phyloP scores from a whole-genome alignment of 2,888 invertebrate species.

The Drosophila flavopinicola region DNA sequence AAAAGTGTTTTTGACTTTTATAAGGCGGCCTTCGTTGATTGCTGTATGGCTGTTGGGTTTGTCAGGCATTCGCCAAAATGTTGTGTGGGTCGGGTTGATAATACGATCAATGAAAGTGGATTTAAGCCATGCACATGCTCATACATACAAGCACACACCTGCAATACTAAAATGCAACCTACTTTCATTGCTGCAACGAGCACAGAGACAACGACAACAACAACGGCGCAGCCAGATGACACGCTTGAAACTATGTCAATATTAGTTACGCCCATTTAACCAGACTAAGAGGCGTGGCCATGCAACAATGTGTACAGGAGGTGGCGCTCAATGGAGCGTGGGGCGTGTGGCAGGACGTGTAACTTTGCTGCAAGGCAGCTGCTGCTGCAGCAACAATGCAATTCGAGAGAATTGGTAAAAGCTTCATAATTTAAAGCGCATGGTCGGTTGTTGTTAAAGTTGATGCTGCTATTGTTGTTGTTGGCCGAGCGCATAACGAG shows the following conservation, averaged over 20 bases:
- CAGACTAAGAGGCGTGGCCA: conserved; percentile 57
- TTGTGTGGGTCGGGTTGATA: conserved; percentile 30
- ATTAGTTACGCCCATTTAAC: conserved; percentile 69
- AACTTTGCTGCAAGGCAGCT: conserved; percentile 42
- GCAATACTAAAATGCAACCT: conserved; percentile 48
- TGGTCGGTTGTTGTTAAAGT: too few species aligned
- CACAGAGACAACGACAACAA: conserved; percentile 18
- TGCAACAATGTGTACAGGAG: conserved; percentile 5
- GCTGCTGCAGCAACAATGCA: not conserved
- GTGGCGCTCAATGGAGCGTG: not conserved
- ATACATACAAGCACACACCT: conserved; percentile 16
- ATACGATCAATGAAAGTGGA: conserved; percentile 72
- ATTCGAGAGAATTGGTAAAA: conserved; percentile 22
- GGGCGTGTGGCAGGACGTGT: conserved; percentile 40
- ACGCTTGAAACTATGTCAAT: conserved; percentile 66
- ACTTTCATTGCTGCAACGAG: conserved; percentile 46
- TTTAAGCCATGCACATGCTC: conserved; percentile 41
- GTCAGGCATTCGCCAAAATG: conserved; percentile 34
- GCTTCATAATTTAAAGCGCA: conserved; percentile 28
- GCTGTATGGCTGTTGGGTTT: conserved; percentile 21
- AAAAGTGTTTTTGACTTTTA: conserved; percentile 61
- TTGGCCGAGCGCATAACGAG: conserved; percentile 6
- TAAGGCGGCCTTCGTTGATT: conserved; percentile 33
- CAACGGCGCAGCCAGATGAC: conserved; percentile 28
- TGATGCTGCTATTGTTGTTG: too few species aligned